These are phyloP conservation scores for Trypoxylus dichotomus DNA, from an alignment of 1,140 invertebrate genomes.

Conservation along the genomic window DNA sequence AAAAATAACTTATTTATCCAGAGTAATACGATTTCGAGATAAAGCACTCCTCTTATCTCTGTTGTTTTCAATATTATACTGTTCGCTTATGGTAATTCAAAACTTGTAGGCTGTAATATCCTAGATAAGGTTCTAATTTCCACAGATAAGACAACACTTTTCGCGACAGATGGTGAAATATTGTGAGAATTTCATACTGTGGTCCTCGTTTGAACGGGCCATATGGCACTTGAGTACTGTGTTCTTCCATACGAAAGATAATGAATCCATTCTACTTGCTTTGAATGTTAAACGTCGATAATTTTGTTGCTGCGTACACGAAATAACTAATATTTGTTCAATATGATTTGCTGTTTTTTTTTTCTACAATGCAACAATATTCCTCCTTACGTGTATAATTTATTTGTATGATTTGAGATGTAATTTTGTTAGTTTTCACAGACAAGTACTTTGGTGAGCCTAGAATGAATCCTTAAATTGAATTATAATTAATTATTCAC, in stretches of 20 bases:
- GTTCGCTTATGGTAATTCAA: conserved; percentile 26
- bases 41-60: background rate
- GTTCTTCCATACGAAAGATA: conserved; percentile 27
- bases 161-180: conserved; percentile 40
- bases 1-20: conserved; percentile 17
- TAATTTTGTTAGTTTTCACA: too few relatives aligned
- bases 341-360: too few relatives aligned
- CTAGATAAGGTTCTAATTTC: conserved; percentile 31
- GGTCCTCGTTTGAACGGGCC: conserved; percentile 30
- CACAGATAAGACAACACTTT: conserved; percentile 31
- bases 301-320: background rate
- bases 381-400: too few relatives aligned
- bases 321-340: background rate
- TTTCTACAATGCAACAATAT: too few relatives aligned
- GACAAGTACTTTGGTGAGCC: too few relatives aligned
- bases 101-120: conserved; percentile 32
- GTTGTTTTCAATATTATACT: conserved; percentile 19
- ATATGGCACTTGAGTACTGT: conserved; percentile 36
- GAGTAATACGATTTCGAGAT: conserved; percentile 17
- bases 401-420: too few relatives aligned
- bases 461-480: too few relatives aligned
- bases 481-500: too few relatives aligned
- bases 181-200: conserved; percentile 36
- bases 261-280: background rate
- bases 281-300: too few relatives aligned